Evolutionary conservation across 1,140 invertebrate genomes (phyloP).

Genomic region (Alviniconcha marisindica): DNA sequence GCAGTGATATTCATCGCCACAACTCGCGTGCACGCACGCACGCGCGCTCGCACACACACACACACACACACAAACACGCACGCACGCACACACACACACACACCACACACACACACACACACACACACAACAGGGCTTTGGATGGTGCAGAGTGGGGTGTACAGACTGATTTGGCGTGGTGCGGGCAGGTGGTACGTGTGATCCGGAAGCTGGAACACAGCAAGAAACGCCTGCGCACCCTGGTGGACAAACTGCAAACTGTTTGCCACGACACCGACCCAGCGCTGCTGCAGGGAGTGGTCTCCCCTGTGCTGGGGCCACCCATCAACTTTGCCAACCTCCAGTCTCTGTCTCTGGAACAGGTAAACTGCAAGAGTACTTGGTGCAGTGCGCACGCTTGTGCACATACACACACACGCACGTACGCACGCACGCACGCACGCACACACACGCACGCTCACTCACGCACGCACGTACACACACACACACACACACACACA

Average conservation of each 20-base stretch:
- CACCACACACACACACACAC: constrained; percentile 7
- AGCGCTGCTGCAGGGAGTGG: constrained; percentile 43
- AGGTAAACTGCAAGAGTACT: constrained; percentile 32
- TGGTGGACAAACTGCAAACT: constrained; percentile 50
- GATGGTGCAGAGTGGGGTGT: too few species aligned
- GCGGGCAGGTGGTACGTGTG: constrained; percentile 48
- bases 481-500: neutral
- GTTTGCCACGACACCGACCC: constrained; percentile 49
- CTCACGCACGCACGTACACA: neutral
- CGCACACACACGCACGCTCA: neutral
- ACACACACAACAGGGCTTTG: neutral
- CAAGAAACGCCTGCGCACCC: constrained; percentile 47
- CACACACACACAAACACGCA: neutral
- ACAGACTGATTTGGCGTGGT: too few species aligned
- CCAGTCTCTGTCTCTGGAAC: constrained; percentile 37
- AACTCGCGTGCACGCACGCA: neutral
- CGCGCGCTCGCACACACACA: neutral
- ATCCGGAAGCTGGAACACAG: constrained; percentile 52
- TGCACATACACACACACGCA: neutral
- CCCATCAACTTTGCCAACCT: constrained; percentile 37
- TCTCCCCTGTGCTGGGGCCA: constrained; percentile 37
- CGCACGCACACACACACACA: neutral
- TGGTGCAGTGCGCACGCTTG: neutral
- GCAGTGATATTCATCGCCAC: neutral
- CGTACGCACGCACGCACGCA: neutral